Evolutionary conservation across 2,888 invertebrate species (phyloP).

Genomic region (Drosophila anomalipes): DNA sequence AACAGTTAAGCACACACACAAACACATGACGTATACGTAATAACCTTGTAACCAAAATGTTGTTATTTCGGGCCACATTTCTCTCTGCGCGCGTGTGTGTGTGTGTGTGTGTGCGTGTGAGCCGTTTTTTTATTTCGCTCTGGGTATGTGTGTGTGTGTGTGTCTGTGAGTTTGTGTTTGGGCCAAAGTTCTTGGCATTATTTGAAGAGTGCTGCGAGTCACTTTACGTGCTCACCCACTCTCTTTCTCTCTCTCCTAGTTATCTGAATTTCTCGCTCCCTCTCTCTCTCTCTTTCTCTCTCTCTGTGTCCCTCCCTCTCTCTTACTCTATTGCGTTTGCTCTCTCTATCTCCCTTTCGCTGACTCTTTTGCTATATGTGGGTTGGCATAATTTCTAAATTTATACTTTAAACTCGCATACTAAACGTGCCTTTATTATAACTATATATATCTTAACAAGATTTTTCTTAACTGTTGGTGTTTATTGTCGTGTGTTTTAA

Average conservation of each 20-base stretch:
- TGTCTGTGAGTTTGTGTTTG: slow-evolving; percentile 29
- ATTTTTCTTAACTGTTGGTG: slow-evolving; percentile 45
- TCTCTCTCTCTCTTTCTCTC: background rate
- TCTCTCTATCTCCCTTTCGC: slow-evolving; percentile 8
- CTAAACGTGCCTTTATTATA: slow-evolving; percentile 36
- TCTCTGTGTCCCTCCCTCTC: slow-evolving; percentile 4
- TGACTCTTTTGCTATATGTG: slow-evolving; percentile 36
- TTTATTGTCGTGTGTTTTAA: slow-evolving; percentile 56
- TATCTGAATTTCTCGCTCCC: background rate
- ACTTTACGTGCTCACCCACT: slow-evolving; percentile 64
- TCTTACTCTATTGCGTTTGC: slow-evolving; percentile 10
- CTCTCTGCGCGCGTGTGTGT: slow-evolving; percentile 27
- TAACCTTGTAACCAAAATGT: slow-evolving; percentile 81
- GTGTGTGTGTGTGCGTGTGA: slow-evolving; percentile 29
- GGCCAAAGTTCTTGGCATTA: slow-evolving; percentile 73
- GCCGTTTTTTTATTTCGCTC: slow-evolving; percentile 33
- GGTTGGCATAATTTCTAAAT: slow-evolving; percentile 72
- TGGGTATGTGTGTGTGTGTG: slow-evolving; percentile 35
- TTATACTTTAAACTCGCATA: slow-evolving; percentile 57
- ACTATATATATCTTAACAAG: slow-evolving; percentile 9
- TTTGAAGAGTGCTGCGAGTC: slow-evolving; percentile 68
- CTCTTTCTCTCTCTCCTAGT: slow-evolving; percentile 25
- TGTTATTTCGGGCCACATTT: slow-evolving; percentile 78
- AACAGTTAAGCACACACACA: slow-evolving; percentile 42
- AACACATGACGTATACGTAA: slow-evolving; percentile 77